A percentile compares a stretch with the other conserved stretches of the same genome.
Evolutionary conservation across 2,797 vertebrate species (phyloP).

Genomic region (Neoniphon sammara): DNA sequence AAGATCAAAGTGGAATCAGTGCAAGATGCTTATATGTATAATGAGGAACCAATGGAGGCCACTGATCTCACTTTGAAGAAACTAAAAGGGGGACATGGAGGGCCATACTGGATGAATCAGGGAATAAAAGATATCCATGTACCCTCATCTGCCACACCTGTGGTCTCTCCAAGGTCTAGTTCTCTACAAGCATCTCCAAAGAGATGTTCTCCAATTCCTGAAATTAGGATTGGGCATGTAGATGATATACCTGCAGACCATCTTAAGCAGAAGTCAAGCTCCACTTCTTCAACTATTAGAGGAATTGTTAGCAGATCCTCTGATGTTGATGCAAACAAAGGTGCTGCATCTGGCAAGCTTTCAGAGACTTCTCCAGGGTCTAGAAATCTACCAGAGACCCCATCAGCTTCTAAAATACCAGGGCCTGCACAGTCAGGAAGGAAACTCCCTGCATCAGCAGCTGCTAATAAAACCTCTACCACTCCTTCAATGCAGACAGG

Average conservation of each 20-base stretch:
- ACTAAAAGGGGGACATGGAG: slow-evolving; percentile 69
- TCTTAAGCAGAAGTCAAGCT: slow-evolving; percentile 77
- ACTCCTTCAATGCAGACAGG: slow-evolving; percentile 25
- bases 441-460: slow-evolving; percentile 61
- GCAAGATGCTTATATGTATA: slow-evolving; percentile 62
- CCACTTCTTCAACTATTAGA: slow-evolving; percentile 78
- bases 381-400: slow-evolving; percentile 49
- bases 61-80: slow-evolving; percentile 85
- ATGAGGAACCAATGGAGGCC: slow-evolving; percentile 75
- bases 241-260: slow-evolving; percentile 69
- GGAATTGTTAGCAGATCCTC: slow-evolving; percentile 77
- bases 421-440: slow-evolving; percentile 45
- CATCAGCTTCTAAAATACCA: slow-evolving; percentile 65
- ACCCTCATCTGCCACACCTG: slow-evolving; percentile 8
- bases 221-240: slow-evolving; percentile 78
- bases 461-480: slow-evolving; percentile 26
- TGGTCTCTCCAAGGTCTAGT: slow-evolving; percentile 39
- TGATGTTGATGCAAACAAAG: slow-evolving; percentile 66
- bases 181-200: slow-evolving; percentile 66
- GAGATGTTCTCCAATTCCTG: slow-evolving; percentile 70
- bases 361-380: slow-evolving; percentile 43
- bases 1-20: slow-evolving; percentile 87
- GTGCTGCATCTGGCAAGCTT: slow-evolving; percentile 41
- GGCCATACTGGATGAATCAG: slow-evolving; percentile 83
- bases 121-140: slow-evolving; percentile 59